A percentile compares a stretch with the other conserved stretches of the same genome.
These are phyloP conservation scores for Spongilla lacustris DNA, from an alignment of 37 sponge, comb jelly and placozoan species.

Conservation along the genomic window DNA sequence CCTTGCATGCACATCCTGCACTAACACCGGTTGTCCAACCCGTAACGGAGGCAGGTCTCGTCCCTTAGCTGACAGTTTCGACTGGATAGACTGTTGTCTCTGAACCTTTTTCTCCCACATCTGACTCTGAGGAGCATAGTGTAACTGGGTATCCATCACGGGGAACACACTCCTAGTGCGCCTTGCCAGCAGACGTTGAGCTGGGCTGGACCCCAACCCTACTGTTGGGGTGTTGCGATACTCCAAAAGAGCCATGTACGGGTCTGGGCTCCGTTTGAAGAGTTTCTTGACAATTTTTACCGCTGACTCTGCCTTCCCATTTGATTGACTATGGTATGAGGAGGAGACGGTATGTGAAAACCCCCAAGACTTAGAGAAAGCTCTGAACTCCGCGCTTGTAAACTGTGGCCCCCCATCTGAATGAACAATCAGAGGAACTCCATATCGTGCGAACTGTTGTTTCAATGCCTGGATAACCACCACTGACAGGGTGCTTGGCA, in stretches of 20 bases:
- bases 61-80: too few relatives aligned
- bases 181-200: too few relatives aligned
- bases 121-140: too few relatives aligned
- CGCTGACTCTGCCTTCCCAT: constrained; percentile 38
- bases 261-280: constrained; percentile 6
- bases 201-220: too few relatives aligned
- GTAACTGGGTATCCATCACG: too few relatives aligned
- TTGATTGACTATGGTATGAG: constrained; percentile 35
- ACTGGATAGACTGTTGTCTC: too few relatives aligned
- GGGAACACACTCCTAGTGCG: neutral
- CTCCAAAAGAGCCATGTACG: neutral
- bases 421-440: neutral
- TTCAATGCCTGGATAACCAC: constrained; percentile 21
- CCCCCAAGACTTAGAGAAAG: constrained; percentile 20
- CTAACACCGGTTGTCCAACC: too few relatives aligned
- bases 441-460: constrained; percentile 39
- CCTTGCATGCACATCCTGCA: too few relatives aligned
- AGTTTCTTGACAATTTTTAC: too few relatives aligned
- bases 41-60: too few relatives aligned
- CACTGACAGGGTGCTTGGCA: constrained; percentile 19
- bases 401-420: constrained; percentile 16
- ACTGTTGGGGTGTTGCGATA: too few relatives aligned
- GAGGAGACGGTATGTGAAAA: constrained; percentile 31
- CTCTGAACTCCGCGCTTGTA: constrained; percentile 7
- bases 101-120: too few relatives aligned